These are phyloP conservation scores for Pterois miles DNA, from an alignment of 2,797 vertebrate species.

Conservation along the genomic window DNA sequence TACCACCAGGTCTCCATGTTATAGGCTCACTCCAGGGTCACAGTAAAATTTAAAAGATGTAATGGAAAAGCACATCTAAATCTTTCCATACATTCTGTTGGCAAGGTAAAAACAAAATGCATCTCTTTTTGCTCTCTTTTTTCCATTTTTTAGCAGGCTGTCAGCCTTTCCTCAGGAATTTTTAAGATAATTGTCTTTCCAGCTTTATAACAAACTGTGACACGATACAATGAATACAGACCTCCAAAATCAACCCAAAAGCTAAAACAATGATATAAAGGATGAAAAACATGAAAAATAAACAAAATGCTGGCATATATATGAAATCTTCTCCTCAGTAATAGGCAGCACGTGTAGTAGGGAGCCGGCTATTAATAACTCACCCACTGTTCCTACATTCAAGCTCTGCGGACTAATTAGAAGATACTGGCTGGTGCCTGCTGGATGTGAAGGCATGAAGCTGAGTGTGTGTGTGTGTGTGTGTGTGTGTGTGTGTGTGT, in stretches of 20 bases:
- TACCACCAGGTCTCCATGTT: no score
- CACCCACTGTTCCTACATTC: slow-evolving; percentile 27
- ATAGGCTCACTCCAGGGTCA: neutral
- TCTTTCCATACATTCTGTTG: neutral
- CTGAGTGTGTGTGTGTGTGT: slow-evolving; percentile 8
- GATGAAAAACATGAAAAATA: neutral
- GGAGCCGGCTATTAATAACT: slow-evolving; percentile 27
- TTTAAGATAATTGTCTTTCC: neutral
- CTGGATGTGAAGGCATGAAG: slow-evolving; percentile 14
- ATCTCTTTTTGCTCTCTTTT: no score
- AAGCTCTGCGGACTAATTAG: slow-evolving; percentile 45
- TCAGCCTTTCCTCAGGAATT: neutral
- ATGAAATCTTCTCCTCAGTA: slow-evolving; percentile 26
- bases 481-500: slow-evolving; percentile 1
- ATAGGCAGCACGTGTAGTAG: slow-evolving; percentile 15
- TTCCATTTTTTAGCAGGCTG: neutral
- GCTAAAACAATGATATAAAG: neutral
- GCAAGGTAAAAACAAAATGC: no score
- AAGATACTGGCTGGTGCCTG: slow-evolving; percentile 15
- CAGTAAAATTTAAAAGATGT: no score
- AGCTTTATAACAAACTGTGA: neutral
- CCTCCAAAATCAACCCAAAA: neutral
- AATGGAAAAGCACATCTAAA: neutral
- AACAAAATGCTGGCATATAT: neutral
- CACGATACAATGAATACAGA: neutral